Conservation (phyloP, 2,113 vertebrate genomes). For the Apodemus speciosus region DNA sequence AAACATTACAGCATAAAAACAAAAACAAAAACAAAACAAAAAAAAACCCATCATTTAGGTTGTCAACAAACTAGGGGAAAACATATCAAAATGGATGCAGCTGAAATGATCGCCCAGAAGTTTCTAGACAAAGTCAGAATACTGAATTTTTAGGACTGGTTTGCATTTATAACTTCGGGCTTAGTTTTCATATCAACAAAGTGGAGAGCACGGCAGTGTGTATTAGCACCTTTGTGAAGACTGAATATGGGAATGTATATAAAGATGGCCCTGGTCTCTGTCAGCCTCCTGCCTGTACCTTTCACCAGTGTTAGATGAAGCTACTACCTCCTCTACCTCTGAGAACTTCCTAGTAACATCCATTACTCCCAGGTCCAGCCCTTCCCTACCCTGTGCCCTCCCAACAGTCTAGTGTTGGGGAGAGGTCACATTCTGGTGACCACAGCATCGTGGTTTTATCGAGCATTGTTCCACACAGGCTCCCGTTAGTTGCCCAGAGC, state of each 20-base stretch:
- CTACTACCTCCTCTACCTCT: not conserved
- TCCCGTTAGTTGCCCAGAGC: no score
- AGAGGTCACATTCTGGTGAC: not conserved
- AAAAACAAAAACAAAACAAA: not conserved
- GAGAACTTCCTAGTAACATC: not conserved
- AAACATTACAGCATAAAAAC: not conserved
- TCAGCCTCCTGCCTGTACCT: not conserved
- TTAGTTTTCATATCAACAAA: not conserved
- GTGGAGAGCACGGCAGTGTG: not conserved
- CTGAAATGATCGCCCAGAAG: not conserved
- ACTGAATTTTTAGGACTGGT: not conserved
- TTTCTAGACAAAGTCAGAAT: not conserved
- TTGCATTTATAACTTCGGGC: not conserved
- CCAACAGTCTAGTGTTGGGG: not conserved
- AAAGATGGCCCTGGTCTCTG: not conserved
- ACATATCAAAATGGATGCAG: not conserved
- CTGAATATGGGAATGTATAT: fast-evolving
- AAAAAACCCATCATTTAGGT: not conserved
- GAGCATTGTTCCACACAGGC: not conserved
- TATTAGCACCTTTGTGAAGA: not conserved
- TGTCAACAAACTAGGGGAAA: not conserved
- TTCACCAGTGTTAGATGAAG: not conserved
- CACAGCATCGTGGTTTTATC: no score
- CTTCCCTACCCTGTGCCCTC: not conserved
- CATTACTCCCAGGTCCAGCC: not conserved